These are phyloP conservation scores for Loriculus beryllinus DNA, from an alignment of 2,797 vertebrate species.

Conservation along the genomic window DNA sequence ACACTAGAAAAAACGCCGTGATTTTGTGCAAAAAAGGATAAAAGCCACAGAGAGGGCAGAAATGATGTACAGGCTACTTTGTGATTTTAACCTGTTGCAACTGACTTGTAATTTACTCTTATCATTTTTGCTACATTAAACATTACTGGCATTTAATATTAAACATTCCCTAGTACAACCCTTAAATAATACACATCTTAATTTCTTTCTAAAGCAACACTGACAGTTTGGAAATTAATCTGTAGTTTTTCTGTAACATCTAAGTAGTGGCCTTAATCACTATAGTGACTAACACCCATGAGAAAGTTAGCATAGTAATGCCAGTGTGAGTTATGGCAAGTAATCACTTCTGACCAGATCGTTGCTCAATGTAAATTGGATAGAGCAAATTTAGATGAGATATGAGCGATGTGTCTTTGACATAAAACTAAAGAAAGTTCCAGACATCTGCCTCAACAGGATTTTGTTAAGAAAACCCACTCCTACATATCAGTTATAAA, in stretches of 20 bases:
- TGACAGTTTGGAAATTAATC: not conserved
- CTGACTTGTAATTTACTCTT: not conserved
- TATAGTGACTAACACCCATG: not conserved
- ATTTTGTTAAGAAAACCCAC: conserved; percentile 57
- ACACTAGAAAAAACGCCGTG: not conserved
- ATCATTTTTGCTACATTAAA: not conserved
- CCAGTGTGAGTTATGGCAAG: not conserved
- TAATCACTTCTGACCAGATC: not conserved
- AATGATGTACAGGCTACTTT: not conserved
- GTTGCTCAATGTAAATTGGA: not conserved
- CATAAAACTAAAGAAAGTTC: conserved; percentile 61
- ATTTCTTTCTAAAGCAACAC: not conserved
- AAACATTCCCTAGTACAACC: not conserved
- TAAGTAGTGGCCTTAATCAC: not conserved
- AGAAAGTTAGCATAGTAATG: not conserved
- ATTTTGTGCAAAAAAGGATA: not conserved
- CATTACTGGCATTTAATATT: not conserved
- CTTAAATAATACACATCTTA: not conserved
- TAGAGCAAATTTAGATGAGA: conserved; percentile 28
- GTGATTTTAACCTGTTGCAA: not conserved
- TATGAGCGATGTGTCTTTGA: conserved; percentile 41
- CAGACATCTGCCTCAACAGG: conserved; percentile 58
- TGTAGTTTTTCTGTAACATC: not conserved
- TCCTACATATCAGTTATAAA: conserved; percentile 54
- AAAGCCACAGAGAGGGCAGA: not conserved